Evolutionary conservation across 2,888 invertebrate species (phyloP).

Genomic region (Diplazon laetatorius): DNA sequence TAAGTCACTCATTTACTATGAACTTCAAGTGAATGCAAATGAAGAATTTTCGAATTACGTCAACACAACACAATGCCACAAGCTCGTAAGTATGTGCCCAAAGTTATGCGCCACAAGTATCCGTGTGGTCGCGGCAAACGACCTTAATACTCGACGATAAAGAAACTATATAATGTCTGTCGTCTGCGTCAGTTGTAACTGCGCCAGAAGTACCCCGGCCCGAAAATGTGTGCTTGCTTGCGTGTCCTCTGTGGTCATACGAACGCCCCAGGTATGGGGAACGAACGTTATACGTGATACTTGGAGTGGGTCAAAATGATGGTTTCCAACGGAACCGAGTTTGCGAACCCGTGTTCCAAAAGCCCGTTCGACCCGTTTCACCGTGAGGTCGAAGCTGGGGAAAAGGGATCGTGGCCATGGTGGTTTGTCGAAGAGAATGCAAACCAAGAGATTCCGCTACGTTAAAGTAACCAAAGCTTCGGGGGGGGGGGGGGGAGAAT

Average conservation of each 20-base stretch:
- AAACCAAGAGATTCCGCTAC: slow-evolving; percentile 34
- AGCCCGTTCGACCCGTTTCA: slow-evolving; percentile 41
- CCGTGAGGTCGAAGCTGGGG: slow-evolving; percentile 34
- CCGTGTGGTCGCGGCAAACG: slow-evolving; percentile 11
- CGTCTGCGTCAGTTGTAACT: slow-evolving; percentile 18
- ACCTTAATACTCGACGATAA: slow-evolving; percentile 29
- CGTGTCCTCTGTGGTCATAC: slow-evolving; percentile 45
- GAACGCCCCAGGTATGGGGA: slow-evolving; percentile 40
- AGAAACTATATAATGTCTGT: slow-evolving; percentile 17
- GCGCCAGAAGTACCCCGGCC: background rate
- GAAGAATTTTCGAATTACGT: no score
- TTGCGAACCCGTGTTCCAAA: slow-evolving; percentile 31
- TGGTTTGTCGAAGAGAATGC: slow-evolving; percentile 26
- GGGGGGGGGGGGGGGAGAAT: slow-evolving; percentile 47
- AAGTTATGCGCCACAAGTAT: slow-evolving; percentile 3
- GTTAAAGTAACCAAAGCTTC: slow-evolving; percentile 30
- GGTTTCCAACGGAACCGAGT: slow-evolving; percentile 45
- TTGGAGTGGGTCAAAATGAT: slow-evolving; percentile 56
- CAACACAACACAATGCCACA: background rate
- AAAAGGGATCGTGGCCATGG: slow-evolving; percentile 12
- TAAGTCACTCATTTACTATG: no score
- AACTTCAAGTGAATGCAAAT: no score
- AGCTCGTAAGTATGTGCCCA: background rate
- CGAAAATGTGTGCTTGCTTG: slow-evolving; percentile 23
- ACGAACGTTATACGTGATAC: slow-evolving; percentile 20